A percentile compares a stretch with the other conserved stretches of the same genome.
Conservation (phyloP, 23 tunicate species). For the Botrylloides violaceus region DNA sequence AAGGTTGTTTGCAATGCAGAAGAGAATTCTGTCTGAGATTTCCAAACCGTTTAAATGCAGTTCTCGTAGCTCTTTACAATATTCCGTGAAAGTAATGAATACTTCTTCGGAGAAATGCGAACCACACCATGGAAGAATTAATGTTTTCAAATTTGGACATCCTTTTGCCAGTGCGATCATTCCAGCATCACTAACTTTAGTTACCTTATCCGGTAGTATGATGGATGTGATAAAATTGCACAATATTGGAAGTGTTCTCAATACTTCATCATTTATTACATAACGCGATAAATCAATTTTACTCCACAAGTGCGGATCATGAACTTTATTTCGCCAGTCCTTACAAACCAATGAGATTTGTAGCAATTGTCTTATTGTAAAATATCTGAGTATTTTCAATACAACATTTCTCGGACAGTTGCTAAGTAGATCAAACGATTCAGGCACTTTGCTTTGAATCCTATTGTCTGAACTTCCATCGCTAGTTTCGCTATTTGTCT, state of each 20-base stretch:
- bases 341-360: neutral
- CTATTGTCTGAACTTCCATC: no score
- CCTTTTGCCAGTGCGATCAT: slow-evolving; percentile 1
- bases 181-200: neutral
- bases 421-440: neutral
- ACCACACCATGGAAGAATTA: neutral
- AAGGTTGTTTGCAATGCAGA: neutral
- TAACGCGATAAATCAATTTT: neutral
- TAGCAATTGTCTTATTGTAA: neutral
- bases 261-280: slow-evolving; percentile 7
- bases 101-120: slow-evolving; percentile 6
- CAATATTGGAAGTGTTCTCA: neutral
- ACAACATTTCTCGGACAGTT: neutral
- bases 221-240: neutral
- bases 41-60: neutral
- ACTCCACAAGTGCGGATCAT: neutral
- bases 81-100: slow-evolving; percentile 18
- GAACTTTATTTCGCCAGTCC: neutral
- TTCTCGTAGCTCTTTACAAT: neutral
- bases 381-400: neutral
- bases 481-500: no score
- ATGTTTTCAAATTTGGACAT: slow-evolving; percentile 13
- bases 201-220: neutral
- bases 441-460: no score
- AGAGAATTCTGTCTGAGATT: slow-evolving; percentile 1